Conservation (phyloP, 2,888 invertebrate genomes). For the Andrena bicolor region DNA sequence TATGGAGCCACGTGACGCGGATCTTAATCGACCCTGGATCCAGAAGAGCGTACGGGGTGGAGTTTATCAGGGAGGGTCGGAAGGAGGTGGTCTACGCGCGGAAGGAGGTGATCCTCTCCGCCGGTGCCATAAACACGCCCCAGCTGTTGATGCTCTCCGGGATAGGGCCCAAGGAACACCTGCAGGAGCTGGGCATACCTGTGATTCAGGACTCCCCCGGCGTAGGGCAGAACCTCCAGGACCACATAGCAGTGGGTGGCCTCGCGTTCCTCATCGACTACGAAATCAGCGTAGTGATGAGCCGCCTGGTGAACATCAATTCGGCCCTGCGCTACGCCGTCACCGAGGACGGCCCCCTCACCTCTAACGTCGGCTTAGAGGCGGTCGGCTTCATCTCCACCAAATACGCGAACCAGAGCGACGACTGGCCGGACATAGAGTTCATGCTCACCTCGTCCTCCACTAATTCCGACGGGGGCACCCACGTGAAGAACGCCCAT, state of each 20-base stretch:
- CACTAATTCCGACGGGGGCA: slow-evolving; percentile 94
- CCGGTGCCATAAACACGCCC: slow-evolving; percentile 96
- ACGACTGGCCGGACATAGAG: slow-evolving; percentile 97
- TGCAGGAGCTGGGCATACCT: slow-evolving; percentile 90
- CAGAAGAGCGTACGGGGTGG: slow-evolving; percentile 92
- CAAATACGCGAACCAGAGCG: slow-evolving; percentile 93
- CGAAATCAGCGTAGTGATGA: slow-evolving; percentile 92
- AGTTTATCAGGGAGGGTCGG: slow-evolving; percentile 90
- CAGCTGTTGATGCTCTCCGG: slow-evolving; percentile 97
- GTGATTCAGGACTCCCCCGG: slow-evolving; percentile 92
- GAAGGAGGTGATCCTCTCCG: slow-evolving; percentile 93
- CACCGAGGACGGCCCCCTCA: slow-evolving; percentile 94
- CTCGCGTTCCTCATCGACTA: slow-evolving; percentile 93
- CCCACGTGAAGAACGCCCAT: slow-evolving; percentile 92
- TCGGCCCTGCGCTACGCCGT: slow-evolving; percentile 93
- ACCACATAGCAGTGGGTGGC: slow-evolving; percentile 95
- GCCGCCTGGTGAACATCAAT: slow-evolving; percentile 93
- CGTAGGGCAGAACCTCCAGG: slow-evolving; percentile 95
- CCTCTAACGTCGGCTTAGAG: slow-evolving; percentile 94
- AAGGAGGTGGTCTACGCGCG: slow-evolving; percentile 89
- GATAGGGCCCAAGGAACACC: slow-evolving; percentile 91
- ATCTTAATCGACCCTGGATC: slow-evolving; percentile 90
- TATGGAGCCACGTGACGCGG: slow-evolving; percentile 93
- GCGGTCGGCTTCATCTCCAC: slow-evolving; percentile 95
- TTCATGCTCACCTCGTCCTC: slow-evolving; percentile 95